These are phyloP conservation scores for Limosa lapponica DNA, from an alignment of 2,797 vertebrate genomes.

Conservation along the genomic window DNA sequence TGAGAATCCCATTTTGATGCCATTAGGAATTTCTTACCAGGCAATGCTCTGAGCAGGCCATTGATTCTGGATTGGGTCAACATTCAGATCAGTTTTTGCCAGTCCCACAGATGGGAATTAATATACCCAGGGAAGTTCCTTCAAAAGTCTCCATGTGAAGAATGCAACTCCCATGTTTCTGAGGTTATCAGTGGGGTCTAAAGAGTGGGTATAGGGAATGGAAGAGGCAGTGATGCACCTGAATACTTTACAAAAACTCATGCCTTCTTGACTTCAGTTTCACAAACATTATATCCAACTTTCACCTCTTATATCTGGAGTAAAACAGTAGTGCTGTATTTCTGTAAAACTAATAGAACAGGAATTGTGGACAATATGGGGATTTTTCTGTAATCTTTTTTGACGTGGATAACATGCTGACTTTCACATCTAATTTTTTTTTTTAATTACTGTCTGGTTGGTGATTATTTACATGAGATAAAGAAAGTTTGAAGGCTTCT, in stretches of 20 bases:
- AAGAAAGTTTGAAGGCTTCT: conserved; percentile 43
- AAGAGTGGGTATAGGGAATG: neutral
- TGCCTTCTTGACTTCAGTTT: neutral
- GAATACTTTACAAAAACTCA: rapidly evolving
- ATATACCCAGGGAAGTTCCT: neutral
- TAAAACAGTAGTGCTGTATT: neutral
- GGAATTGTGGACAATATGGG: neutral
- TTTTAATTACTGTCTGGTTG: conserved; percentile 20
- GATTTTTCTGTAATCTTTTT: neutral
- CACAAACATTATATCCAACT: neutral
- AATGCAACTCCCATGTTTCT: neutral
- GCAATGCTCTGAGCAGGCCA: neutral
- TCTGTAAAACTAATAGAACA: neutral
- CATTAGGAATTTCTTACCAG: neutral
- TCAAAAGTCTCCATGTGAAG: neutral
- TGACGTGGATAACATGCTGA: neutral
- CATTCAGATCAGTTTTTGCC: neutral
- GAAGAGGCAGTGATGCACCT: neutral
- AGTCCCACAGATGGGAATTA: neutral
- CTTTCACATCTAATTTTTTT: neutral
- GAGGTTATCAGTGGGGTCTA: neutral
- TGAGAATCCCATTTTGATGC: neutral
- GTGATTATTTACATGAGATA: conserved; percentile 61
- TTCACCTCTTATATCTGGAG: neutral
- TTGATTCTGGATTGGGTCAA: neutral